These are phyloP conservation scores for Meteorus colon DNA, from an alignment of 2,888 invertebrate genomes.

Conservation along the genomic window DNA sequence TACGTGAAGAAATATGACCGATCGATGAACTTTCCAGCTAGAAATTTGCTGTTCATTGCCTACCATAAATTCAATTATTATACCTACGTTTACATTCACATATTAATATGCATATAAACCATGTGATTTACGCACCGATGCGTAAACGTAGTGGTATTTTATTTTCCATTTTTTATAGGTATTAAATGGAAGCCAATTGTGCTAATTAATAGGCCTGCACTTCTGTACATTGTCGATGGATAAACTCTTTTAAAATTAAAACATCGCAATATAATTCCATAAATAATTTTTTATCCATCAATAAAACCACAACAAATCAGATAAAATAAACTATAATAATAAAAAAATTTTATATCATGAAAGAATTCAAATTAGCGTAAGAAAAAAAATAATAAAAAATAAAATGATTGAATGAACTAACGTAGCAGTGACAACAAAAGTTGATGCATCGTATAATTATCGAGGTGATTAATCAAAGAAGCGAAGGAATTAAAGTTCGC, in stretches of 20 bases:
- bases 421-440: slow-evolving; percentile 22
- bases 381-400: neutral
- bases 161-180: neutral
- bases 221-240: neutral
- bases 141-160: neutral
- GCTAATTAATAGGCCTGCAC: slow-evolving; percentile 17
- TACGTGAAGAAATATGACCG: neutral
- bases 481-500: slow-evolving; percentile 22
- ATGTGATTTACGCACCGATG: slow-evolving; percentile 27
- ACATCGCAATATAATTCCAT: no score
- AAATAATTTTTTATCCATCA: no score
- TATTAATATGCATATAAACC: slow-evolving; percentile 14
- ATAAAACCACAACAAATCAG: no score
- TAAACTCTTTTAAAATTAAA: neutral
- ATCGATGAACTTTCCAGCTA: slow-evolving; percentile 31
- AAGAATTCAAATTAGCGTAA: neutral
- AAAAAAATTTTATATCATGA: neutral
- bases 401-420: neutral
- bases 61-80: neutral
- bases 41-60: slow-evolving; percentile 9
- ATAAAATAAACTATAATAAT: no score
- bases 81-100: neutral
- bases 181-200: slow-evolving; percentile 14
- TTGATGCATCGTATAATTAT: slow-evolving; percentile 39
- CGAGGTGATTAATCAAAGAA: slow-evolving; percentile 47